A percentile compares a stretch with the other conserved stretches of the same genome.
Evolutionary conservation across 2,113 vertebrate genomes (phyloP).

Genomic region (Thalassarche chlororhynchos): DNA sequence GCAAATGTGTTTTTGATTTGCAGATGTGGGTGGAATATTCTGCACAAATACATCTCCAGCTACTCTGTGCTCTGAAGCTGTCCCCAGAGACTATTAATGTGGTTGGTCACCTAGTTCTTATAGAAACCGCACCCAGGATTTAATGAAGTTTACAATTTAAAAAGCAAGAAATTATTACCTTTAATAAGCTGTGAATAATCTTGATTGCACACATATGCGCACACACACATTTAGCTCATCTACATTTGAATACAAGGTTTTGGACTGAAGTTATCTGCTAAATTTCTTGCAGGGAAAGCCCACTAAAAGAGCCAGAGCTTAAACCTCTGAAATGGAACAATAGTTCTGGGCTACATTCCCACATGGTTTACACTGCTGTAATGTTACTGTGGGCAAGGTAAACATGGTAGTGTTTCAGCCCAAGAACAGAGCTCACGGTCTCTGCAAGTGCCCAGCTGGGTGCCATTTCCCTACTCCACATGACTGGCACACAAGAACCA

Average conservation of each 20-base stretch:
- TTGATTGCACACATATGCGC: not conserved
- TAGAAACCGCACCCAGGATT: not conserved
- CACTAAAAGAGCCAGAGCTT: not conserved
- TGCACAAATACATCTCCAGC: not conserved
- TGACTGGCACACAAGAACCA: not conserved
- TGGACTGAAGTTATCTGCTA: not conserved
- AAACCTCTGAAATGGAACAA: not conserved
- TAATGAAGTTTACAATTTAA: not conserved
- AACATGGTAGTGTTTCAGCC: not conserved
- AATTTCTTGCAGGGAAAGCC: not conserved
- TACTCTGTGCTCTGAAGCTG: not conserved
- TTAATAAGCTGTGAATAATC: not conserved
- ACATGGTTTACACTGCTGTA: not conserved
- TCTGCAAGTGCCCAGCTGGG: not conserved
- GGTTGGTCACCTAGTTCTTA: not conserved
- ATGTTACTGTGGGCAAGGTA: not conserved
- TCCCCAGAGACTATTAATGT: not conserved
- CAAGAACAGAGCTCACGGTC: not conserved
- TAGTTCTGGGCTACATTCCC: not conserved
- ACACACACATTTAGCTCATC: not conserved
- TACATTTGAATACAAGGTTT: not conserved
- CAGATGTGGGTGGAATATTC: not conserved
- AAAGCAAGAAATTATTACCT: not conserved
- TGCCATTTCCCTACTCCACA: fast-evolving
- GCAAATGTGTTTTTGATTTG: constrained; percentile 45